Percentiles rank a stretch among this genome's conserved stretches.
Conservation (phyloP, 2,888 invertebrate genomes). For the Chloroclysta siterata region DNA sequence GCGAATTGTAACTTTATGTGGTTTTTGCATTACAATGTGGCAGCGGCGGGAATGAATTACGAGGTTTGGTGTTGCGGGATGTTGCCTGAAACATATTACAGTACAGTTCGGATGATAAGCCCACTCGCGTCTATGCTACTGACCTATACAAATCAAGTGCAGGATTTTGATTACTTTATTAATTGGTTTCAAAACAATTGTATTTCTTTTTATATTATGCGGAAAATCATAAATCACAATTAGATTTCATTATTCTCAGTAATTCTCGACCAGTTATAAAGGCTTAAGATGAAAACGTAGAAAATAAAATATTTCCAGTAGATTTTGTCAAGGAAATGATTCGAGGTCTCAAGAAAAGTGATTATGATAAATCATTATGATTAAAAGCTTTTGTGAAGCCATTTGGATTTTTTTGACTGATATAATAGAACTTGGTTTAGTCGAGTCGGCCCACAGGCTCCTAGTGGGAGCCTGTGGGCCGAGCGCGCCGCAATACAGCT, state of each 20-base stretch:
- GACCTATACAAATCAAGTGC: too few species aligned
- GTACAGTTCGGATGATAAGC: background rate
- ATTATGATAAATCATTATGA: too few species aligned
- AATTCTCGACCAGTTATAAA: background rate
- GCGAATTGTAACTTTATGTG: background rate
- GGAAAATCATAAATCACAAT: too few species aligned
- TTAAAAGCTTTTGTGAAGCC: background rate
- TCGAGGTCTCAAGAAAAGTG: background rate
- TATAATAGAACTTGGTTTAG: background rate
- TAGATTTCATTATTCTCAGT: too few species aligned
- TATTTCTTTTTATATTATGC: too few species aligned
- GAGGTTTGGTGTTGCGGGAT: background rate
- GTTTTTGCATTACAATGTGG: conserved; percentile 18
- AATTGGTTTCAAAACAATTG: too few species aligned
- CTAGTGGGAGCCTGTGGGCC: background rate
- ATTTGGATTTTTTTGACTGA: background rate
- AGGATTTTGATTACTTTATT: too few species aligned
- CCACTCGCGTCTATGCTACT: background rate
- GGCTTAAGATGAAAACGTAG: too few species aligned
- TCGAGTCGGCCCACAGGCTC: background rate
- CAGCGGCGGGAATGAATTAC: background rate
- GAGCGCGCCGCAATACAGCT: background rate
- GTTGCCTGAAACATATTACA: background rate
- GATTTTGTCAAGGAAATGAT: background rate
- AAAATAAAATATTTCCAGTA: background rate